Base-by-base conservation (phyloP, 2,113 vertebrate species). In the Bothrops jararaca region DNA sequence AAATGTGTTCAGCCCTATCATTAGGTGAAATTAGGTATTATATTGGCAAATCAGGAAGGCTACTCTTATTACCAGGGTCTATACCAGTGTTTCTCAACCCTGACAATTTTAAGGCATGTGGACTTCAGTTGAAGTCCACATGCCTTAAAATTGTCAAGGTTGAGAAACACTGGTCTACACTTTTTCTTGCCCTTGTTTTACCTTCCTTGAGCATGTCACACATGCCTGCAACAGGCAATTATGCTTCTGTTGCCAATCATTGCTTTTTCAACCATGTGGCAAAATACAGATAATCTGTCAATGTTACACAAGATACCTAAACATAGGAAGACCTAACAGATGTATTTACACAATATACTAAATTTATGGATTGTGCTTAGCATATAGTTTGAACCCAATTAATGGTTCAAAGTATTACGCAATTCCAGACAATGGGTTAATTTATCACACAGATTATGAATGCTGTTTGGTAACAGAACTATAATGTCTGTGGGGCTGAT, bases 121-220 rank as follows among this genome's bases (percentile, higher is more conserved):
- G n/a, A n/a, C n/a, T n/a, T n/a, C n/a, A n/a, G n/a, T n/a, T n/a
- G n/a, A n/a, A n/a, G n/a, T n/a, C n/a, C n/a, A n/a, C n/a, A n/a
- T n/a, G n/a, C n/a, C n/a, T n/a, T n/a, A n/a, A n/a, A n/a, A n/a
- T n/a, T n/a, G n/a, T n/a, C n/a, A n/a, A n/a, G n/a, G n/a, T n/a
- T n/a, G n/a, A n/a, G n/a, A n/a, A n/a, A n/a, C n/a, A n/a, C n/a
- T n/a, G n/a, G n/a, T n/a, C 23, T 29, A 29, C 29, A 56, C 3
- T 34, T 56, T 91, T 15, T 45, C 90, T 60, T 92, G 54, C 24
- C 90, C 90, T 91, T 58, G 53, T 86, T 86, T 91, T 86, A 86
- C 26, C 26, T 50, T 42, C 29, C 57, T 4, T 50, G 42, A 87
- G 42, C 5, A 18, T 5, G 6, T 91, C 45, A 50, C 24, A 24